These are phyloP conservation scores for Melieria picta DNA, from an alignment of 2,888 invertebrate species.

Conservation along the genomic window DNA sequence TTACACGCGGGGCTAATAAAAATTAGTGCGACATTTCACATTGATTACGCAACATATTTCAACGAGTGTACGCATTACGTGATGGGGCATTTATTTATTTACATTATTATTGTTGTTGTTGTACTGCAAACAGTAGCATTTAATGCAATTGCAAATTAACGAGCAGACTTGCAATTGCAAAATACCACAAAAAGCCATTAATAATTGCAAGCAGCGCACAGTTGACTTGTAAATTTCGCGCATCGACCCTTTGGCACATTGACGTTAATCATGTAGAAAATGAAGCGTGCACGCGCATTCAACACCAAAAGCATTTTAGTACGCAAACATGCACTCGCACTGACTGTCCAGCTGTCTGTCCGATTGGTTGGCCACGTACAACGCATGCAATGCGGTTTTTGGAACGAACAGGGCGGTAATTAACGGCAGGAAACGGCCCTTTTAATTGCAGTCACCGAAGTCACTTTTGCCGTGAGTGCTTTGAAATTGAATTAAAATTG, in stretches of 20 bases:
- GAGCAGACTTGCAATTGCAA: constrained; percentile 12
- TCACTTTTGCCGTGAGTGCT: too few species aligned
- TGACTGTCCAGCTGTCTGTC: not conserved
- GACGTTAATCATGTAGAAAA: constrained; percentile 45
- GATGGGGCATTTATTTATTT: not conserved
- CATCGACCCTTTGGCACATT: constrained; percentile 41
- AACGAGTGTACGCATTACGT: not conserved
- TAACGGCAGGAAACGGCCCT: constrained; percentile 44
- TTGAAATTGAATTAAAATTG: too few species aligned
- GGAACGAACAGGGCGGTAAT: constrained; percentile 43
- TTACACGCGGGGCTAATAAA: too few species aligned
- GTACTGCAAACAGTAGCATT: constrained; percentile 17
- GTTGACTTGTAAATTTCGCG: not conserved
- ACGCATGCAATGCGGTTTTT: not conserved
- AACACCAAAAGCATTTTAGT: constrained; percentile 39
- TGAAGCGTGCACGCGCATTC: constrained; percentile 43
- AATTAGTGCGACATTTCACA: too few species aligned
- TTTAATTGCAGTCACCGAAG: constrained; percentile 41
- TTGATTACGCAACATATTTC: not conserved
- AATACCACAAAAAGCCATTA: constrained; percentile 18
- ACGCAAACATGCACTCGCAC: not conserved
- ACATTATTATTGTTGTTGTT: not conserved
- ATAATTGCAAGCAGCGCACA: constrained; percentile 7
- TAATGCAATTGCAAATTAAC: not conserved
- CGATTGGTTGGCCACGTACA: not conserved